Base-by-base conservation (phyloP, 2,113 vertebrate species). In the Equus przewalskii region DNA sequence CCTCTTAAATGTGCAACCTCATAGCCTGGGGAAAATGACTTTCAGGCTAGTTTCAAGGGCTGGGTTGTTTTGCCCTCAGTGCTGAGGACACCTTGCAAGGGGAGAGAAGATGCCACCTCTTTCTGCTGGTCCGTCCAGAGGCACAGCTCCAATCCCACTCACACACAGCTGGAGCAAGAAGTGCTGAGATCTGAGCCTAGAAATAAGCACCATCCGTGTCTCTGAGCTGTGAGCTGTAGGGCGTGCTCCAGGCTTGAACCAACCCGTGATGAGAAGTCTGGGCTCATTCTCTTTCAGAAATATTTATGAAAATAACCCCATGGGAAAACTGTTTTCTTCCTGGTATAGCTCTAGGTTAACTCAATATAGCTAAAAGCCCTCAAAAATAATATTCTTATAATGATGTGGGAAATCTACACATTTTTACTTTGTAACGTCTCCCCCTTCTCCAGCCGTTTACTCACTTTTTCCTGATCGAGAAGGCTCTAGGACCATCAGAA, bases 251-350 rank as follows among this genome's bases (percentile, higher is more conserved):
- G 96, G 96, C 93, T 54, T n/a, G 33, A 82, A 33, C 24, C 2
- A 0, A 44, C 12, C 51, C 51, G 41, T 5, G 54, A 62, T 51
- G 33, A 89, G 49, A 82, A 79, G 82, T 41, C 78, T 36, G 41
- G 51, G 16, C 36, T 86, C n/a, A 7, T 81, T 93, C 36, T 92
- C 87, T 65, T 91, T 86, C 76, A 88, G 96, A 88, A 97, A 95
- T 92, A 96, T 60, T 72, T 90, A 84, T 90, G 69, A 93, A 92
- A 79, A 92, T 88, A 60, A 72, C 81, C 91, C 80, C 60, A 44
- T 60, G 84, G 89, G 62, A 65, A 51, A 88, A 64, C 26, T 15
- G 0, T 72, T 87, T 91, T 72, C 86, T 93, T 64, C 49, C 18
- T 41, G 33, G 16, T 3, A 64, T 22, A 87, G 30, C 33, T 26